Evolutionary conservation across 2,113 vertebrate genomes (phyloP).

Genomic region (Cephalopholis sonnerati): DNA sequence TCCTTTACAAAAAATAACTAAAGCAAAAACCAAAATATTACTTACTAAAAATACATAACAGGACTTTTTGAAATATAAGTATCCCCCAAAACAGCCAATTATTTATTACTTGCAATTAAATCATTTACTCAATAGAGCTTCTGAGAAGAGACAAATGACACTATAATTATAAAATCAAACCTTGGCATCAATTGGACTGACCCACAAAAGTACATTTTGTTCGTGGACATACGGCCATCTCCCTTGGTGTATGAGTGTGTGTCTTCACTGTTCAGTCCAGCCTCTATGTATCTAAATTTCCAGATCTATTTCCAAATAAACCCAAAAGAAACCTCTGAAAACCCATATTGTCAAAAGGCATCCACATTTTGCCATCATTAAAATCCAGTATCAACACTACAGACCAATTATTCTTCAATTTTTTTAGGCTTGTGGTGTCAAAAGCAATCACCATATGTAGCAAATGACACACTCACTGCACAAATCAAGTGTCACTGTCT

Average conservation of each 20-base stretch:
- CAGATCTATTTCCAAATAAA: constrained; percentile 4
- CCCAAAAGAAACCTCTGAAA: background rate
- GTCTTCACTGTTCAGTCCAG: background rate
- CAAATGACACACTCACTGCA: constrained; percentile 20
- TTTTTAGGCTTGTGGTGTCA: background rate
- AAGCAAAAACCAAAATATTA: background rate
- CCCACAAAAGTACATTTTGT: background rate
- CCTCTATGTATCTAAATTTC: constrained; percentile 28
- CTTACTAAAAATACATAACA: background rate
- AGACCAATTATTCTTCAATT: background rate
- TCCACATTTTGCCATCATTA: no score
- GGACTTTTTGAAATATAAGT: background rate
- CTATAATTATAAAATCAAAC: background rate
- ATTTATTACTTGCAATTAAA: background rate
- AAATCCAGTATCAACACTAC: background rate
- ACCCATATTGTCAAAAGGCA: background rate
- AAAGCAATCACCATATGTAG: background rate
- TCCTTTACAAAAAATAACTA: background rate
- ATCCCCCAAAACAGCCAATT: no score
- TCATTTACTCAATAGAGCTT: background rate
- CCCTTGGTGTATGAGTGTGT: constrained; percentile 11
- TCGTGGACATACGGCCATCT: background rate
- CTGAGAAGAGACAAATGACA: background rate
- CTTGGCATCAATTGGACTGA: background rate
- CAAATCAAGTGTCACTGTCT: constrained; percentile 45